These are phyloP conservation scores for Empidonax traillii DNA, from an alignment of 2,113 vertebrate species.

Conservation along the genomic window DNA sequence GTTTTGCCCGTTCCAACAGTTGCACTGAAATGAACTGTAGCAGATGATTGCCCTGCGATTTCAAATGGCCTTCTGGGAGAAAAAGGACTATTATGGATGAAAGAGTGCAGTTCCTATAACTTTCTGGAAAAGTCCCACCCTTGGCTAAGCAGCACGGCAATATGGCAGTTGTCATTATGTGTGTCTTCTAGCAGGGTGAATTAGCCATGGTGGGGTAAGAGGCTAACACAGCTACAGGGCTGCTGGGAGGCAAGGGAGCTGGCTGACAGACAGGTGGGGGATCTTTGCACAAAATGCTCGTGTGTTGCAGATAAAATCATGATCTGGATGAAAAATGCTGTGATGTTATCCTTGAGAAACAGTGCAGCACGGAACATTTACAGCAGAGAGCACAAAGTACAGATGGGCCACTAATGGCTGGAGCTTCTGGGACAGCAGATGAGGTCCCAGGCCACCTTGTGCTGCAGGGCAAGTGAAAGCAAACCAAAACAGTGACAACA, in stretches of 20 bases:
- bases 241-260: not conserved
- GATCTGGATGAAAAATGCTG: not conserved
- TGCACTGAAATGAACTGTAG: slow-evolving; percentile 33
- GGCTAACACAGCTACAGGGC: not conserved
- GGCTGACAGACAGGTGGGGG: not conserved
- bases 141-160: not conserved
- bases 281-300: not conserved
- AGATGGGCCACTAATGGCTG: not conserved
- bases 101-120: not conserved
- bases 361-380: rapidly evolving
- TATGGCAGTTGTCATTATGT: rapidly evolving
- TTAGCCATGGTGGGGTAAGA: not conserved
- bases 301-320: not conserved
- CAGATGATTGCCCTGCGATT: slow-evolving; percentile 11
- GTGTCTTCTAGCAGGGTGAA: not conserved
- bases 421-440: not conserved
- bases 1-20: not conserved
- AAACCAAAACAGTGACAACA: not conserved
- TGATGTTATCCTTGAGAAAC: not conserved
- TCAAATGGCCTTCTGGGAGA: not conserved
- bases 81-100: not conserved
- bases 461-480: not conserved
- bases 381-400: not conserved
- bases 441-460: not conserved
- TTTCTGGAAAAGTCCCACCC: not conserved